Evolutionary conservation across 2,888 invertebrate genomes (phyloP), one percentile per base, ranked within the genome.

Genomic region (Theodoxus fluviatilis): DNA sequence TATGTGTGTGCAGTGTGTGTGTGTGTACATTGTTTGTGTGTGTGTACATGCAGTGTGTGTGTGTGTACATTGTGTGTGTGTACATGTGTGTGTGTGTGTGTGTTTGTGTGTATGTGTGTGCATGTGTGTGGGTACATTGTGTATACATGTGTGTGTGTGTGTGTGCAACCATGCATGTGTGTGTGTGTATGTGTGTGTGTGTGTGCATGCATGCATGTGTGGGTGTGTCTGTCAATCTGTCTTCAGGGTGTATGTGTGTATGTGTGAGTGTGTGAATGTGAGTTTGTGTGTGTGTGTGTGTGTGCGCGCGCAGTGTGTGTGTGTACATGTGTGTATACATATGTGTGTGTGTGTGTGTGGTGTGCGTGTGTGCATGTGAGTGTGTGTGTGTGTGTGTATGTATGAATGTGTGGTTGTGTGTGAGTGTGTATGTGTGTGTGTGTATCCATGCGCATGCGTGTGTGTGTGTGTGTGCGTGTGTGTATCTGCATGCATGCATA

Each of bases 231-330:
- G 52, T 52, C 4, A 9, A n/a, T 52, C 6, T 52, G 6, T 18
- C 6, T 52, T 6, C 25, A n/a, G n/a, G 52, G n/a, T 52, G 52
- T 52, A n/a, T 52, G 52, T 52, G n/a, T 52, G 52, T 52, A n/a
- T 52, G 52, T 52, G 52, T 52, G 52, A 25, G 52, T 52, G n/a
- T 52, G 61, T 61, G n/a, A n/a, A n/a, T n/a, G n/a, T n/a, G n/a
- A n/a, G n/a, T n/a, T n/a, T n/a, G n/a, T n/a, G n/a, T n/a, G 61
- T 61, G 31, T 61, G 7, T 61, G 28, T 33, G 6, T 15, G 28
- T 35, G n/a, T 33, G n/a, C 28, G 9, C 28, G n/a, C n/a, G n/a
- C n/a, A n/a, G 31, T 61, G 31, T 61, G 28, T 61, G 31, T 61
- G 31, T 61, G 7, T 9, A 61, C 31, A 61, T 61, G 7, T 35